Base-by-base conservation (phyloP, 2,888 invertebrate genomes). In the Protodeltote pygarga region DNA sequence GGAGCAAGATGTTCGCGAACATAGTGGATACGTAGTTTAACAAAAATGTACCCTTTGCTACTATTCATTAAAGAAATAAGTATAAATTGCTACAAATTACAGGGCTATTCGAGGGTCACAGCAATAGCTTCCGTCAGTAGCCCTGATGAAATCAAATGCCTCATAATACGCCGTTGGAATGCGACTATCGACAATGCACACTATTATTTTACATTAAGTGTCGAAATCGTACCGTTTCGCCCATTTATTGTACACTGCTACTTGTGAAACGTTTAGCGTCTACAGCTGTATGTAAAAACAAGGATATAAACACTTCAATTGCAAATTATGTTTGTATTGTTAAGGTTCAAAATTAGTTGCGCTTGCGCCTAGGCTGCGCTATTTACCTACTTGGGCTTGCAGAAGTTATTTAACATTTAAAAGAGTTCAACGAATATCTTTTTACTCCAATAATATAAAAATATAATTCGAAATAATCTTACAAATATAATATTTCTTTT, bases 101-200 rank as follows among this genome's bases (percentile, higher is more conserved):
- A 41, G 47, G 27, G 29, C 44, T 57, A 57, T 65, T 60, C 50
- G 51, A 24, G 16, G 70, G 45, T 52, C 31, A 45, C 57, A 28
- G 53, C 57, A 37, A 46, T 69, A 42, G 53, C 71, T 71, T 75
- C 75, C 73, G 65, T 49, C 52, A 63, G 10, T 19, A 52, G 46
- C 35, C 34, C 60, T 71, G 63, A 63, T 62, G 71, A 64, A 73
- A 68, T 41, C 41, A 32, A 54, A 46, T 45, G 40, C 55, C 44
- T 60, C 50, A 48, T 65, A 68, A 63, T 52, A 46, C 39, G 46
- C 44, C 50, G 46, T 32, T 38, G 67, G 69, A 73, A 73, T 75
- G 74, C 60, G 55, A 47, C 55, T 55, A 49, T 68, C 54, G 57
- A 59, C 62, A 68, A 66, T 48, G 35, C 40, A 48, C 42, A 45